Evolutionary conservation across 2,797 vertebrate genomes (phyloP).

Genomic region (Glossophaga mutica): DNA sequence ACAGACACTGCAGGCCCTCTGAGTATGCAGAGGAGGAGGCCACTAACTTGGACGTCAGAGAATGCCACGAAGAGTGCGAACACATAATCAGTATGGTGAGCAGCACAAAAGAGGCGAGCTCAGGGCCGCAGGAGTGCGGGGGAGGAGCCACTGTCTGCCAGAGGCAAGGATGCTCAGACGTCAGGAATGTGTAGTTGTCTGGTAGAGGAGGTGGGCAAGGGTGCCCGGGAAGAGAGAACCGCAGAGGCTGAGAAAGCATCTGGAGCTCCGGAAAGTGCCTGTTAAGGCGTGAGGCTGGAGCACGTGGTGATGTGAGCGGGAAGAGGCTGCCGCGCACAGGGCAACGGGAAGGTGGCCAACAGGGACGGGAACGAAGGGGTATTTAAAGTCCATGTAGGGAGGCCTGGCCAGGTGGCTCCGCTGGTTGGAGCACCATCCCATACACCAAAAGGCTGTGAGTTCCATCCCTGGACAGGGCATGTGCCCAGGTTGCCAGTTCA

Average conservation of each 20-base stretch:
- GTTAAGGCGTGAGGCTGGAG: accelerated
- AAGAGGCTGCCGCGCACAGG: not conserved
- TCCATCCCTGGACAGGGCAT: too few relatives aligned
- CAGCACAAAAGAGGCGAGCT: not conserved
- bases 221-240: not conserved
- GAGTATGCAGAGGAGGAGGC: not conserved
- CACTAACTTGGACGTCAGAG: not conserved
- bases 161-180: not conserved
- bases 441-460: too few relatives aligned
- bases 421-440: too few relatives aligned
- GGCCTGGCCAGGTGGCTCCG: not conserved
- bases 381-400: not conserved
- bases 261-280: not conserved
- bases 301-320: not conserved
- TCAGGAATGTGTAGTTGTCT: not conserved
- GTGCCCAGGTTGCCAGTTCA: too few relatives aligned
- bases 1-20: not conserved
- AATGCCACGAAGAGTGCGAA: accelerated
- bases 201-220: not conserved
- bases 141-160: not conserved
- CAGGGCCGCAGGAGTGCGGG: not conserved
- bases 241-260: not conserved
- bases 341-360: accelerated
- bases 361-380: not conserved
- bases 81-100: not conserved